Conservation (phyloP, 2,888 invertebrate species). For the Phaedon cochleariae region DNA sequence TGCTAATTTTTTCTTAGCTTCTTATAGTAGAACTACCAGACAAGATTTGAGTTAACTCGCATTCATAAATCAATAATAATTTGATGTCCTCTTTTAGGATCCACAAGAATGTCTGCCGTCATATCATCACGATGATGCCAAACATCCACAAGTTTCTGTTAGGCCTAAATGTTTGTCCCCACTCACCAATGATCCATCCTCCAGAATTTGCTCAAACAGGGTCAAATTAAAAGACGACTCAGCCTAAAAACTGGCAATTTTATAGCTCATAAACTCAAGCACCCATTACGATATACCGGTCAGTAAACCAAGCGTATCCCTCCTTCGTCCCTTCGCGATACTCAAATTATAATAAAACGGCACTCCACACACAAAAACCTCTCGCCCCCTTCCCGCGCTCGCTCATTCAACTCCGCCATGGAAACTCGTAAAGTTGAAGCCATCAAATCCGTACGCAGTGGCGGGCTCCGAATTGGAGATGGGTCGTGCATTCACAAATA, state of each 20-base stretch:
- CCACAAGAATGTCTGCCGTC: too few species aligned
- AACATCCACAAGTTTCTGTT: too few species aligned
- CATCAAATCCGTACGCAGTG: not conserved
- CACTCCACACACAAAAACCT: not conserved
- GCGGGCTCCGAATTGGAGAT: not conserved
- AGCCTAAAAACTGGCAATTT: not conserved
- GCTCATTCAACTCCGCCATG: not conserved
- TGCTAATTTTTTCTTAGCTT: too few species aligned
- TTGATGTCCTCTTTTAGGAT: too few species aligned
- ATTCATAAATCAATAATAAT: too few species aligned
- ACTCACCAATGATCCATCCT: not conserved
- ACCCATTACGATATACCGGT: not conserved
- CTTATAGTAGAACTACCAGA: too few species aligned
- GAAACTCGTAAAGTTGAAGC: not conserved
- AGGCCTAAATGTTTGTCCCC: too few species aligned
- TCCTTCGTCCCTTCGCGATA: not conserved
- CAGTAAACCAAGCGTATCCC: not conserved
- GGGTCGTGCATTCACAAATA: too few species aligned
- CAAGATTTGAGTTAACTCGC: too few species aligned
- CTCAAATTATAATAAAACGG: constrained; percentile 1
- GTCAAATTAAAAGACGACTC: not conserved
- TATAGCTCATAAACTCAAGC: not conserved
- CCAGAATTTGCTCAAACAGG: not conserved
- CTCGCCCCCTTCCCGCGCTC: not conserved
- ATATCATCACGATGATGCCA: too few species aligned